Percentiles rank a stretch among this genome's conserved stretches.
phyloP scores from a whole-genome alignment of 92 coral and sea anemone genomes.

The Epizoanthus ramosus region DNA sequence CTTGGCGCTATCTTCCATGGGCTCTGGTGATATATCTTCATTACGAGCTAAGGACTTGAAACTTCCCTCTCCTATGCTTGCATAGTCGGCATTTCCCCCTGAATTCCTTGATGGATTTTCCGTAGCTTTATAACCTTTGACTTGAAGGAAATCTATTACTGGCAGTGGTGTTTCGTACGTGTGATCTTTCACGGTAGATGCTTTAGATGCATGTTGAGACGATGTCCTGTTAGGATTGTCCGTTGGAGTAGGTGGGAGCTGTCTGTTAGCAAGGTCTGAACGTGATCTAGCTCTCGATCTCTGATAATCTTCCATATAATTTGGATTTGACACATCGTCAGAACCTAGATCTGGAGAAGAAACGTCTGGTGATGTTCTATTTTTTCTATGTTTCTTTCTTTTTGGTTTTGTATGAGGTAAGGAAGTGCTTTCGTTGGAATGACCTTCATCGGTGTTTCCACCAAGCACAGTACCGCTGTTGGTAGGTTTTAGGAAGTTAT shows the following conservation, averaged over 20 bases:
- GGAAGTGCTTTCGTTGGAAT: background rate
- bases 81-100: background rate
- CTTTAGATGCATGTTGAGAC: background rate
- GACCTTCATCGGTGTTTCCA: background rate
- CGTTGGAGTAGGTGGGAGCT: background rate
- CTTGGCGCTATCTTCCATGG: background rate
- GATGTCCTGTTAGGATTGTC: background rate
- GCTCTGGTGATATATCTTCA: background rate
- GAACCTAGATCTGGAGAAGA: background rate
- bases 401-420: too few species aligned
- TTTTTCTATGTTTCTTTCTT: background rate
- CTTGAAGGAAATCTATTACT: background rate
- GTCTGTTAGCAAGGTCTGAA: slow-evolving; percentile 4
- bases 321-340: background rate
- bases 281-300: background rate
- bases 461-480: background rate
- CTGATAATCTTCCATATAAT: background rate
- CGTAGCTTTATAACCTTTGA: background rate
- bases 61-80: background rate
- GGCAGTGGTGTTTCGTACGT: background rate
- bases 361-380: background rate
- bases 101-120: background rate
- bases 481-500: background rate
- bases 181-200: background rate
- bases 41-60: too few species aligned